These are phyloP conservation scores for Pantherophis guttatus DNA, from an alignment of 2,113 vertebrate species.

Conservation along the genomic window DNA sequence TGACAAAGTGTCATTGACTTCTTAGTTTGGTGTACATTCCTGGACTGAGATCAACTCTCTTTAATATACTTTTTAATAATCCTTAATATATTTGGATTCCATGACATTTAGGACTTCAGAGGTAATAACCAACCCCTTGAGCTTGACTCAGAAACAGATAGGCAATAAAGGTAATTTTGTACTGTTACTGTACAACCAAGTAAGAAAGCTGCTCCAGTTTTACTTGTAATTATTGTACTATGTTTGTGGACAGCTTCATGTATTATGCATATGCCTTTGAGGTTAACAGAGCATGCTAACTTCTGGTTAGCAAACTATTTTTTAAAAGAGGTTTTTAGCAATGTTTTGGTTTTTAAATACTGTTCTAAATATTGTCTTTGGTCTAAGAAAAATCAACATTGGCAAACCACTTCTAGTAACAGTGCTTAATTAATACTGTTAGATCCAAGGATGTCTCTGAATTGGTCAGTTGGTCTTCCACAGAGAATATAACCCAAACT, in stretches of 20 bases:
- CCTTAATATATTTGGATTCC: background rate
- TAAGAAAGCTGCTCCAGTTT: background rate
- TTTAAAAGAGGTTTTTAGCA: background rate
- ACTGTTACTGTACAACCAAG: background rate
- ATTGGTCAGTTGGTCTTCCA: background rate
- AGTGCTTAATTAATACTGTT: background rate
- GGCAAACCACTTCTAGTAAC: background rate
- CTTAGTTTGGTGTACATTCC: too few relatives aligned
- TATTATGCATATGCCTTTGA: background rate
- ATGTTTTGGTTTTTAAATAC: background rate
- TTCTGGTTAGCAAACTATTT: background rate
- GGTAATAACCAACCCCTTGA: background rate
- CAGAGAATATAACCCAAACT: background rate
- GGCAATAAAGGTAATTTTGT: background rate
- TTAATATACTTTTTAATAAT: background rate
- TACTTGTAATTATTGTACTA: background rate
- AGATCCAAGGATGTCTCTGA: background rate
- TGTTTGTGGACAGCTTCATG: background rate
- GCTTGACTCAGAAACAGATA: background rate
- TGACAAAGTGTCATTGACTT: too few relatives aligned
- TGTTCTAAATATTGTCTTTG: background rate
- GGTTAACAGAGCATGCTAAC: background rate
- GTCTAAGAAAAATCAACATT: background rate
- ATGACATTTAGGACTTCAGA: background rate
- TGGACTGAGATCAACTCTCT: background rate